These are phyloP conservation scores for Muricea muricata DNA, from an alignment of 92 coral and sea anemone species.

Conservation along the genomic window DNA sequence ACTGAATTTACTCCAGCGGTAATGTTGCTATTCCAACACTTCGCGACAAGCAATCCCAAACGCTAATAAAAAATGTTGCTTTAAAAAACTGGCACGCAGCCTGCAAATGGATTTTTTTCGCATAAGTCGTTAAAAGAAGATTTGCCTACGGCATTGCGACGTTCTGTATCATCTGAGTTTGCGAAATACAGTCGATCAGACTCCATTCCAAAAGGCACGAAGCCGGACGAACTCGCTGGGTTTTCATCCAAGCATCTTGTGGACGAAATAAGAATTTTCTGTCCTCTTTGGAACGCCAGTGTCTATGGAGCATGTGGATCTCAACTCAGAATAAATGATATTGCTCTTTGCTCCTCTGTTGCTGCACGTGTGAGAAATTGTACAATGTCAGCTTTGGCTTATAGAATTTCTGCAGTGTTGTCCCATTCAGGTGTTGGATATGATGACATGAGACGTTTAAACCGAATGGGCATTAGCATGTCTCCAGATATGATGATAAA, in stretches of 20 bases:
- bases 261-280: slow-evolving; percentile 33
- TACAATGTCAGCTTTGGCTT: too few relatives aligned
- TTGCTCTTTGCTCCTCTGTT: slow-evolving; percentile 12
- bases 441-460: not conserved
- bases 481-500: slow-evolving; percentile 38
- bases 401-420: too few relatives aligned
- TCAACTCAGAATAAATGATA: slow-evolving; percentile 8
- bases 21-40: slow-evolving; percentile 13
- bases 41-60: slow-evolving; percentile 24
- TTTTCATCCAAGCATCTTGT: slow-evolving; percentile 18
- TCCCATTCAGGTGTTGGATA: too few relatives aligned
- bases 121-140: slow-evolving; percentile 20
- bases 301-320: slow-evolving; percentile 46
- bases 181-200: slow-evolving; percentile 22
- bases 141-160: slow-evolving; percentile 5
- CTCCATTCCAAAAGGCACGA: slow-evolving; percentile 1
- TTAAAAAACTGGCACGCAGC: slow-evolving; percentile 42
- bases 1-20: too few relatives aligned
- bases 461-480: slow-evolving; percentile 1
- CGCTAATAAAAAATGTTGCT: slow-evolving; percentile 6
- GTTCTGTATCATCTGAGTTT: slow-evolving; percentile 10
- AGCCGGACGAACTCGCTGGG: slow-evolving; percentile 19
- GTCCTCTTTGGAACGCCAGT: slow-evolving; percentile 44
- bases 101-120: slow-evolving; percentile 29
- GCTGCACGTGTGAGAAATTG: too few relatives aligned